Percentiles rank a stretch among this genome's conserved stretches.
Evolutionary conservation across 2,888 invertebrate species (phyloP).

Genomic region (Ormyrus labotus): DNA sequence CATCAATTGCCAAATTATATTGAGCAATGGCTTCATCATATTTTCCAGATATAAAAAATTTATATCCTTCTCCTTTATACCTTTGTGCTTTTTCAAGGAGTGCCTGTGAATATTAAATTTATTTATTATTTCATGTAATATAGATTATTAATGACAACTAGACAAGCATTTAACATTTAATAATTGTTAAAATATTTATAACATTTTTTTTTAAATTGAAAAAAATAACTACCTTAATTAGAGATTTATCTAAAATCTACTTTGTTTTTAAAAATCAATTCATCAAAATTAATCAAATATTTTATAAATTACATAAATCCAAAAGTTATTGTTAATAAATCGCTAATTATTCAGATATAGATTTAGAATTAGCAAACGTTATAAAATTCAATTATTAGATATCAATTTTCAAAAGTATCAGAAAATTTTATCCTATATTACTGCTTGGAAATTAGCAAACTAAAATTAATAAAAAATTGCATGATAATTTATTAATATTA

Average conservation of each 20-base stretch:
- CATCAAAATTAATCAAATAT: too few species aligned
- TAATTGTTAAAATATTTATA: not conserved
- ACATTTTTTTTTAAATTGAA: not conserved
- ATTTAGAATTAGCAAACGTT: too few species aligned
- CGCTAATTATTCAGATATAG: too few species aligned
- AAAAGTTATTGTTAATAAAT: too few species aligned
- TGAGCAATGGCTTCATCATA: slow-evolving; percentile 93
- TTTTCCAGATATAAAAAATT: slow-evolving; percentile 87
- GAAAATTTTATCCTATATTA: too few species aligned
- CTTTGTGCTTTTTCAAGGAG: slow-evolving; percentile 86
- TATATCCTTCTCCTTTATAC: slow-evolving; percentile 92
- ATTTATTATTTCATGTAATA: slow-evolving; percentile 34
- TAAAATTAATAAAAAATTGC: too few species aligned
- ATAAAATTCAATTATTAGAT: too few species aligned
- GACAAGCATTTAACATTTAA: slow-evolving; percentile 3
- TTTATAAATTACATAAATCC: too few species aligned
- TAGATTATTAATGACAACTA: not conserved
- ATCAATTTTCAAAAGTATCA: too few species aligned
- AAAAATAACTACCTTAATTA: not conserved
- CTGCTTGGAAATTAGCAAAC: too few species aligned
- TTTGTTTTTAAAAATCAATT: not conserved
- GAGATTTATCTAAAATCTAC: too few species aligned
- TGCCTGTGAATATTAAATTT: slow-evolving; percentile 70
- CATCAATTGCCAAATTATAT: slow-evolving; percentile 95
- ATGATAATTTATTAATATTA: too few species aligned